Evolutionary conservation across 2,113 vertebrate species (phyloP).

Genomic region (Pteronura brasiliensis): DNA sequence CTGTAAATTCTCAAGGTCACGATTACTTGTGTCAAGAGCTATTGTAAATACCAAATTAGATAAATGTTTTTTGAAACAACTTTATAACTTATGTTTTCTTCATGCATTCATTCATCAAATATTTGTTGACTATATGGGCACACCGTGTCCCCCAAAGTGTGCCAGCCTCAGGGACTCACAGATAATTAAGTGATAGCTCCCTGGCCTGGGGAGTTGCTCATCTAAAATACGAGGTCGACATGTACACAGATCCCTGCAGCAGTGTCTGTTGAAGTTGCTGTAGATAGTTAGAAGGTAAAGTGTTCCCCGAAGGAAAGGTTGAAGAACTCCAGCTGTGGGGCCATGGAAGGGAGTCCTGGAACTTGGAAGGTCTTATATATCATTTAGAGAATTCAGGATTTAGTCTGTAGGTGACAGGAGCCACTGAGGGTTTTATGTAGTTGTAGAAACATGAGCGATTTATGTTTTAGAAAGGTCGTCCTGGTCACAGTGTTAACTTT

Average conservation of each 20-base stretch:
- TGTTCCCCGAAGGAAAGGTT: neutral
- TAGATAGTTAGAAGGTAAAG: neutral
- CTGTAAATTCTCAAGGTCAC: neutral
- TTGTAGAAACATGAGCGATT: neutral
- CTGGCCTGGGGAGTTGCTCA: neutral
- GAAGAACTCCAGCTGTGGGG: neutral
- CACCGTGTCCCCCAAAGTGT: neutral
- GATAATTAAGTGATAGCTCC: neutral
- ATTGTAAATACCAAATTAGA: neutral
- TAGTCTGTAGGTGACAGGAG: neutral
- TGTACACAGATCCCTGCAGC: neutral
- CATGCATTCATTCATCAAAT: neutral
- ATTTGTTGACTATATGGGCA: neutral
- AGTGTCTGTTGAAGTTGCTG: neutral
- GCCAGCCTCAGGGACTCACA: neutral
- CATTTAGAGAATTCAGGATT: neutral
- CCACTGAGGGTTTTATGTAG: neutral
- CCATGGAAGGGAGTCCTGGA: neutral
- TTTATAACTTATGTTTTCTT: neutral
- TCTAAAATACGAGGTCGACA: neutral
- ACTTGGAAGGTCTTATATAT: neutral
- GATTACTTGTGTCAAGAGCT: neutral
- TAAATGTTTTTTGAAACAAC: neutral
- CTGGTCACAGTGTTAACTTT: neutral
- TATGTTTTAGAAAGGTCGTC: neutral